phyloP scores from a whole-genome alignment of 30 jellyfish, hydroid and myxozoan genomes.

The Cassiopea xamachana region DNA sequence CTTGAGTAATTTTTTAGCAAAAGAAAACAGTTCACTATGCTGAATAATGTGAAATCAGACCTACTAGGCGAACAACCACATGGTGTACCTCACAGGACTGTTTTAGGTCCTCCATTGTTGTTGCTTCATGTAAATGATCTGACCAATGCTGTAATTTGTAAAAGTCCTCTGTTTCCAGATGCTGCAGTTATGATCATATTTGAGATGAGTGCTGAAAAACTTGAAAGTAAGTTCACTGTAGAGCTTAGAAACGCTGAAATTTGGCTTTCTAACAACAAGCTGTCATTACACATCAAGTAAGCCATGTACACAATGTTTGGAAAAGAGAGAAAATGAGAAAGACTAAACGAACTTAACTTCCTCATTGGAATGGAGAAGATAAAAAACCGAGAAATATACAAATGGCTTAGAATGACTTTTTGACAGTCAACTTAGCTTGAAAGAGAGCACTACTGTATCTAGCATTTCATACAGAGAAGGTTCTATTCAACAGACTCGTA shows the following conservation, averaged over 20 bases:
- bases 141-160: not conserved
- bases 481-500: not conserved
- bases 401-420: slow-evolving; percentile 20
- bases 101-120: too few species aligned
- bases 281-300: slow-evolving; percentile 32
- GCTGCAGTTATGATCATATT: slow-evolving; percentile 40
- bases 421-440: slow-evolving; percentile 11
- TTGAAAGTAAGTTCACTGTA: slow-evolving; percentile 20
- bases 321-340: slow-evolving; percentile 7
- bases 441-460: not conserved
- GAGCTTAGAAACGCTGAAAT: slow-evolving; percentile 19
- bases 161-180: slow-evolving; percentile 28
- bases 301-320: slow-evolving; percentile 42
- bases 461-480: not conserved
- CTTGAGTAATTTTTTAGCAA: too few species aligned
- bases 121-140: too few species aligned
- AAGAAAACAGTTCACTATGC: too few species aligned
- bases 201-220: slow-evolving; percentile 29
- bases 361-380: slow-evolving; percentile 15
- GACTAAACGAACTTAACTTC: slow-evolving; percentile 23
- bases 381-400: slow-evolving; percentile 11
- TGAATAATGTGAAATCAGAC: too few species aligned
- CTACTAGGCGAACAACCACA: too few species aligned
- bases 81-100: too few species aligned
- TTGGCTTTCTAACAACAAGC: slow-evolving; percentile 44